These are phyloP conservation scores for Platynereis dumerilii DNA, from an alignment of 2,888 invertebrate genomes.

Conservation along the genomic window DNA sequence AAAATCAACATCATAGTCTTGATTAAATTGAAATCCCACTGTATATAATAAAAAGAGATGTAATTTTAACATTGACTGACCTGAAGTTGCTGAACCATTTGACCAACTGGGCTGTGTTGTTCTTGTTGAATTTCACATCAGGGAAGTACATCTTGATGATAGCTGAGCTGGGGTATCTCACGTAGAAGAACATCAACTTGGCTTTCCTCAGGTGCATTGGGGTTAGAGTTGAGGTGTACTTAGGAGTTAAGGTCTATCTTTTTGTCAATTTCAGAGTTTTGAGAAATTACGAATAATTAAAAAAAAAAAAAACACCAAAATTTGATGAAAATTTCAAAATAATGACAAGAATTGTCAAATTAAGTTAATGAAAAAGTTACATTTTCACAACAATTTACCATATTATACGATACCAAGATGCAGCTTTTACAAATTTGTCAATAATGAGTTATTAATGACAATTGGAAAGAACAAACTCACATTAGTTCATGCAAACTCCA, in stretches of 20 bases:
- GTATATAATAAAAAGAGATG: too few species aligned
- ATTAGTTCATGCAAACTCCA: background rate
- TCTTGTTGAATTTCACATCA: conserved; percentile 99
- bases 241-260: too few species aligned
- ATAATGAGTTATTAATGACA: background rate
- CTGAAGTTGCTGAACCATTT: conserved; percentile 99
- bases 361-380: background rate
- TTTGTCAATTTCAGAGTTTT: too few species aligned
- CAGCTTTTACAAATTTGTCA: background rate
- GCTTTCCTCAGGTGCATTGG: conserved; percentile 99
- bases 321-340: too few species aligned
- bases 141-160: conserved; percentile 99
- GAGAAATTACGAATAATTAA: too few species aligned
- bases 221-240: conserved; percentile 77
- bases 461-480: background rate
- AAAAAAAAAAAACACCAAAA: too few species aligned
- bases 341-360: background rate
- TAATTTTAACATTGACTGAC: conserved; percentile 69
- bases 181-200: conserved; percentile 99
- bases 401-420: too few species aligned
- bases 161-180: conserved; percentile 97
- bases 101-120: conserved; percentile 99
- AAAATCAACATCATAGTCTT: too few species aligned
- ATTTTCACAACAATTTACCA: too few species aligned
- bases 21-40: too few species aligned